Conservation (phyloP, 2,113 vertebrate species). For the Zeus faber region DNA sequence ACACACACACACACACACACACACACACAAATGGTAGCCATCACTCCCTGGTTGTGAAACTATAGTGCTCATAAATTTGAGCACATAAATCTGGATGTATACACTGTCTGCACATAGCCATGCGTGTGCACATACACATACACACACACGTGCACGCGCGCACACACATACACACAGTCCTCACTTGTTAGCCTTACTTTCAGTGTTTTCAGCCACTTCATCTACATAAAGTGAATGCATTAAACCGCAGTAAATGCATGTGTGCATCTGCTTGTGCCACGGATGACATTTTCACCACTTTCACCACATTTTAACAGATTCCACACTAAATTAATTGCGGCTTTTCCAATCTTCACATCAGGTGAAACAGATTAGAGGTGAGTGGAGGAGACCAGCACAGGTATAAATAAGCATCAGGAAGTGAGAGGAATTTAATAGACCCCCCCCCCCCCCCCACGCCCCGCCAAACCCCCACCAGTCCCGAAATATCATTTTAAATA, state of each 20-base stretch:
- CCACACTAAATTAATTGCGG: constrained; percentile 40
- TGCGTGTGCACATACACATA: constrained; percentile 9
- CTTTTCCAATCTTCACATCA: constrained; percentile 25
- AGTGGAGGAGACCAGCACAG: constrained; percentile 2
- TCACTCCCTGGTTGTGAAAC: constrained; percentile 39
- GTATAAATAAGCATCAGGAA: constrained; percentile 14
- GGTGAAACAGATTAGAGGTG: constrained; percentile 40
- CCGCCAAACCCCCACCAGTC: not conserved
- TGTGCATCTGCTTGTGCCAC: constrained; percentile 27
- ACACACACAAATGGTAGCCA: constrained; percentile 32
- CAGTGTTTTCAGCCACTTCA: constrained; percentile 17
- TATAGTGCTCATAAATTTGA: constrained; percentile 59
- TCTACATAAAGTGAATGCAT: constrained; percentile 48
- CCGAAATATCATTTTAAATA: constrained; percentile 40
- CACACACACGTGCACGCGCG: constrained; percentile 12
- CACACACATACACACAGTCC: constrained; percentile 1
- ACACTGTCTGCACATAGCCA: constrained; percentile 12
- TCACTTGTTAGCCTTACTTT: constrained; percentile 13
- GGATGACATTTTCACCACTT: constrained; percentile 53
- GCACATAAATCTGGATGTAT: constrained; percentile 49
- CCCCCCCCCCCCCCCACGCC: not conserved
- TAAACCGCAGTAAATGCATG: constrained; percentile 37
- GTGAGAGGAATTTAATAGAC: constrained; percentile 21
- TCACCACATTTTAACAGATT: constrained; percentile 56
- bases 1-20: constrained; percentile 22